phyloP scores from a whole-genome alignment of 1,140 invertebrate species.

The Solen grandis region DNA sequence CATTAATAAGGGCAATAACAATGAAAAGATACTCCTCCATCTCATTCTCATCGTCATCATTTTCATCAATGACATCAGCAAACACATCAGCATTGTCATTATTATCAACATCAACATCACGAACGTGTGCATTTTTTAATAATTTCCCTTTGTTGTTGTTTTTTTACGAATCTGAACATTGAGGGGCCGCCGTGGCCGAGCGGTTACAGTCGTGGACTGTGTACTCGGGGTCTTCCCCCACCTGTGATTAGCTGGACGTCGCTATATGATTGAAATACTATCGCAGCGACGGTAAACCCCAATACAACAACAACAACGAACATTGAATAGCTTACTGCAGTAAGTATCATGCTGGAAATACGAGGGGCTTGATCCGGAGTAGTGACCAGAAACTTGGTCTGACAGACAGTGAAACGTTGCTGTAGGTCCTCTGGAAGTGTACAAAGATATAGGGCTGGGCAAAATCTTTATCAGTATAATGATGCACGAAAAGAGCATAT shows the following conservation, averaged over 20 bases:
- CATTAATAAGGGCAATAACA: too few species aligned
- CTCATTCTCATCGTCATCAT: too few species aligned
- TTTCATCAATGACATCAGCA: neutral
- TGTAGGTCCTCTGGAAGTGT: slow-evolving; percentile 21
- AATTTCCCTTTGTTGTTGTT: neutral
- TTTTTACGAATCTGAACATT: neutral
- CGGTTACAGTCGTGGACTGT: too few species aligned
- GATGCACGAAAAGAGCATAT: neutral
- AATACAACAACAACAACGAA: too few species aligned
- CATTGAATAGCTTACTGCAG: slow-evolving; percentile 33
- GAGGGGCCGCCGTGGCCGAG: too few species aligned
- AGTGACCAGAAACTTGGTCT: slow-evolving; percentile 23
- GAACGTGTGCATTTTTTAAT: neutral
- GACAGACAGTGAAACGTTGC: slow-evolving; percentile 21
- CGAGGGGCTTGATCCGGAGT: neutral
- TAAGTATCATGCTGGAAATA: neutral
- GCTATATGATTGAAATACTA: too few species aligned
- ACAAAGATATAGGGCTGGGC: neutral
- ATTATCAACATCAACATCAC: neutral
- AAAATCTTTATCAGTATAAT: neutral
- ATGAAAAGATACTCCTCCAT: too few species aligned
- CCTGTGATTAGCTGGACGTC: too few species aligned
- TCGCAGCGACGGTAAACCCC: too few species aligned
- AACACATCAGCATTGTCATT: neutral
- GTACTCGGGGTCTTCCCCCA: too few species aligned